Evolutionary conservation across 2,113 vertebrate species (phyloP).

Genomic region (Paracanthobrama guichenoti): DNA sequence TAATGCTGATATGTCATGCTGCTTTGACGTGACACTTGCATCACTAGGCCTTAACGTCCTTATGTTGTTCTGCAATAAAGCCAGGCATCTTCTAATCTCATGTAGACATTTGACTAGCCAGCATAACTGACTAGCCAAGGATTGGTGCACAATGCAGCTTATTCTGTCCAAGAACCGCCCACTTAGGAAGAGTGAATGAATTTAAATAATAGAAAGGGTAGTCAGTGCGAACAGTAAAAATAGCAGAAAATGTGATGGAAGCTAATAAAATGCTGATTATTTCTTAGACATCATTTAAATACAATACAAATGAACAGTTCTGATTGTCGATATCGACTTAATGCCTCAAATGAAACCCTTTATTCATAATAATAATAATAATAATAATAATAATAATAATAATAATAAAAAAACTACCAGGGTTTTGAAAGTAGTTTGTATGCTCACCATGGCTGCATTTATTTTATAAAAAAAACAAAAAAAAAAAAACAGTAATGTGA

Average conservation of each 20-base stretch:
- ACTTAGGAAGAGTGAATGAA: not conserved
- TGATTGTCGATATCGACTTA: not conserved
- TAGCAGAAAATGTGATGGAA: not conserved
- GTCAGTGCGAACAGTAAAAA: not conserved
- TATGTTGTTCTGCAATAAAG: conserved; percentile 1
- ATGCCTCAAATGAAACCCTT: not conserved
- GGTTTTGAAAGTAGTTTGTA: not conserved
- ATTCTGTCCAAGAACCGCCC: not conserved
- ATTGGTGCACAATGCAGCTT: not conserved
- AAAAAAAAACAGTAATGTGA: not conserved
- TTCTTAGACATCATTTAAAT: not conserved
- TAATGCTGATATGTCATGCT: conserved; percentile 15
- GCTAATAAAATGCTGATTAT: not conserved
- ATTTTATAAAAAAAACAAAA: not conserved
- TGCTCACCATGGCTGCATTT: not conserved
- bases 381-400: no score
- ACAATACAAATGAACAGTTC: not conserved
- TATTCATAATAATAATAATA: not conserved
- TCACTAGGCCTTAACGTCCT: not conserved
- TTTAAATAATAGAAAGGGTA: not conserved
- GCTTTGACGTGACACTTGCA: conserved; percentile 12
- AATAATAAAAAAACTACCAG: no score
- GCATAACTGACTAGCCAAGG: not conserved
- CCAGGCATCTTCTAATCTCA: not conserved
- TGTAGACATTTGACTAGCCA: not conserved